Conservation (phyloP, 2,113 vertebrate genomes). For the Sorex araneus region DNA sequence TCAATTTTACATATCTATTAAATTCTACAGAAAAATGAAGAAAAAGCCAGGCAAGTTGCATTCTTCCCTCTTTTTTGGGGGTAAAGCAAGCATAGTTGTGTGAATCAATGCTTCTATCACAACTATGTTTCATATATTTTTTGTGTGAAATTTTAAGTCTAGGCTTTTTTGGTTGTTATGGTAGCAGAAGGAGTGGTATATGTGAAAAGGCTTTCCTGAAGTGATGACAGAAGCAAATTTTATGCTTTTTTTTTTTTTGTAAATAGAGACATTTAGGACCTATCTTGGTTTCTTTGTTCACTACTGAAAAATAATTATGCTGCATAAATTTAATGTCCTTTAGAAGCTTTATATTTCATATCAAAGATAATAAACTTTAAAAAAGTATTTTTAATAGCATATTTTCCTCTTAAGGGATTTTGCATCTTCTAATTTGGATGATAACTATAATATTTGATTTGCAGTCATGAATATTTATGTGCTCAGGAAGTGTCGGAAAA, state of each 20-base stretch:
- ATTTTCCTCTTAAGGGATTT: conserved; percentile 77
- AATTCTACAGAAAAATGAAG: not conserved
- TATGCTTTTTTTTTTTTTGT: conserved; percentile 82
- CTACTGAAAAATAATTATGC: conserved; percentile 77
- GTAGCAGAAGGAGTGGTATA: conserved; percentile 34
- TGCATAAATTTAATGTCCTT: conserved; percentile 77
- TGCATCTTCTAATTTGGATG: conserved; percentile 81
- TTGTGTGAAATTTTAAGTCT: conserved; percentile 77
- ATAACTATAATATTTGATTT: conserved; percentile 80
- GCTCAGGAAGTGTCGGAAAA: conserved; percentile 40
- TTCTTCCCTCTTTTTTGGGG: not conserved
- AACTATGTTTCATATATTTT: not conserved
- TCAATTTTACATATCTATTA: not conserved
- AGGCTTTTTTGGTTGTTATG: conserved; percentile 34
- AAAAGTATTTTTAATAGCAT: conserved; percentile 81
- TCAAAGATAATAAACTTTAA: conserved; percentile 78
- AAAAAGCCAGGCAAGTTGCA: not conserved
- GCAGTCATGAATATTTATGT: conserved; percentile 87
- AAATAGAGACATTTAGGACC: conserved; percentile 85
- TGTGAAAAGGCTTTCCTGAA: conserved; percentile 80
- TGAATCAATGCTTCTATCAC: not conserved
- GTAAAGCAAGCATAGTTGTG: not conserved
- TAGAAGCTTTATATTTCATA: conserved; percentile 81
- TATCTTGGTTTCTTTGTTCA: conserved; percentile 82
- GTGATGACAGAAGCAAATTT: conserved; percentile 86